Conservation (phyloP, 2,113 vertebrate genomes). For the Labeo catla region DNA sequence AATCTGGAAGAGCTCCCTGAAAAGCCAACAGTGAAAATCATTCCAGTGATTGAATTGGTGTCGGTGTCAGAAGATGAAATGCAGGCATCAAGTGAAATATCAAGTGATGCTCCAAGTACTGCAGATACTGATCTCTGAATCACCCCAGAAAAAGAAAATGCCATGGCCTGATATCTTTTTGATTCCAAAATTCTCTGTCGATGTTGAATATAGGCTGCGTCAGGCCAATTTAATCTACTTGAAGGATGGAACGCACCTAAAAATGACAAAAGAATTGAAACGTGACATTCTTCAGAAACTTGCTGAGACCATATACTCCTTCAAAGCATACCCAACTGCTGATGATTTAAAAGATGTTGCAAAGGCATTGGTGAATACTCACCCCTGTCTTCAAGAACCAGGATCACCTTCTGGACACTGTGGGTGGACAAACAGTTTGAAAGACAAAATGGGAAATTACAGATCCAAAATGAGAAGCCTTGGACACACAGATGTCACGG, state of each 20-base stretch:
- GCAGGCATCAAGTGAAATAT: slow-evolving; percentile 25
- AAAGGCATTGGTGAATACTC: slow-evolving; percentile 38
- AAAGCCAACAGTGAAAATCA: slow-evolving; percentile 58
- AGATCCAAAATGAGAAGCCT: not conserved
- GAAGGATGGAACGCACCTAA: too few relatives aligned
- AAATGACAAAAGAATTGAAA: too few relatives aligned
- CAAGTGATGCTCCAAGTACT: slow-evolving; percentile 41
- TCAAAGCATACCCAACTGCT: slow-evolving; percentile 43
- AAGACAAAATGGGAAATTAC: slow-evolving; percentile 49
- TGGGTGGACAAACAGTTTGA: slow-evolving; percentile 38
- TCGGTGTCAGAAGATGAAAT: not conserved
- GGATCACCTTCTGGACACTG: slow-evolving; percentile 15
- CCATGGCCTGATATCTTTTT: slow-evolving; percentile 50
- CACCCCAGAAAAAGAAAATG: not conserved
- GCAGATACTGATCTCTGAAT: slow-evolving; percentile 31
- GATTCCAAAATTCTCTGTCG: slow-evolving; percentile 37
- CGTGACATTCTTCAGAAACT: too few relatives aligned
- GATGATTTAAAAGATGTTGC: slow-evolving; percentile 44
- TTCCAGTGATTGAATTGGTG: slow-evolving; percentile 46
- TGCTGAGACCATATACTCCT: slow-evolving; percentile 49
- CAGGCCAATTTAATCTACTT: too few relatives aligned
- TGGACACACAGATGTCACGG: slow-evolving; percentile 33
- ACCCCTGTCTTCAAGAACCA: slow-evolving; percentile 21
- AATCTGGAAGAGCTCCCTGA: too few relatives aligned
- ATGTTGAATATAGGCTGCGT: too few relatives aligned